These are phyloP conservation scores for Meiosimyza decipiens DNA, from an alignment of 2,888 invertebrate species.

Conservation along the genomic window DNA sequence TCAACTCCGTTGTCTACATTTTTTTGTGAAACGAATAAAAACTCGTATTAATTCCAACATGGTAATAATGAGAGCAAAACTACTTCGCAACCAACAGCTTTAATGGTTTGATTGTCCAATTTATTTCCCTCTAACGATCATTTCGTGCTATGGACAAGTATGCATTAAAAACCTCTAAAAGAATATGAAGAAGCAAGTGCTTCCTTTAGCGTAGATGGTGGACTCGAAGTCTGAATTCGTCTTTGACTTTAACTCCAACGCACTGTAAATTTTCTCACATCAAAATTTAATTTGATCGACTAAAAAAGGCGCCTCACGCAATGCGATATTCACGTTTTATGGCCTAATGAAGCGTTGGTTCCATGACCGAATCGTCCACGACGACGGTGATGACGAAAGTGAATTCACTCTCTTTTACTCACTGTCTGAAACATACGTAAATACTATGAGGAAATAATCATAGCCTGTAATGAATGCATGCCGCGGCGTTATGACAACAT, in stretches of 20 bases:
- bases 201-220: conserved; percentile 37
- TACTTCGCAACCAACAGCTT: conserved; percentile 46
- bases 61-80: conserved; percentile 43
- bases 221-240: conserved; percentile 25
- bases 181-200: neutral
- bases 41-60: conserved; percentile 14
- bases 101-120: conserved; percentile 64
- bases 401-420: conserved; percentile 19
- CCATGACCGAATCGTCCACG: conserved; percentile 39
- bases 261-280: conserved; percentile 63
- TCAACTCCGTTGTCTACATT: too few species aligned
- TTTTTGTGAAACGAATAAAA: too few species aligned
- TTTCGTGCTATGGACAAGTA: conserved; percentile 33
- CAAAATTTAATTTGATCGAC: conserved; percentile 52
- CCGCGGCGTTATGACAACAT: conserved; percentile 15
- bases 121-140: conserved; percentile 60
- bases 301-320: conserved; percentile 62
- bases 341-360: conserved; percentile 50
- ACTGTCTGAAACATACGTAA: conserved; percentile 16
- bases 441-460: conserved; percentile 28
- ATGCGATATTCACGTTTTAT: conserved; percentile 57
- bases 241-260: conserved; percentile 59
- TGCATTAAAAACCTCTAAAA: conserved; percentile 12
- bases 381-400: conserved; percentile 30
- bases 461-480: conserved; percentile 27